These are phyloP conservation scores for Pseudopipra pipra DNA, from an alignment of 2,113 vertebrate species.

Conservation along the genomic window DNA sequence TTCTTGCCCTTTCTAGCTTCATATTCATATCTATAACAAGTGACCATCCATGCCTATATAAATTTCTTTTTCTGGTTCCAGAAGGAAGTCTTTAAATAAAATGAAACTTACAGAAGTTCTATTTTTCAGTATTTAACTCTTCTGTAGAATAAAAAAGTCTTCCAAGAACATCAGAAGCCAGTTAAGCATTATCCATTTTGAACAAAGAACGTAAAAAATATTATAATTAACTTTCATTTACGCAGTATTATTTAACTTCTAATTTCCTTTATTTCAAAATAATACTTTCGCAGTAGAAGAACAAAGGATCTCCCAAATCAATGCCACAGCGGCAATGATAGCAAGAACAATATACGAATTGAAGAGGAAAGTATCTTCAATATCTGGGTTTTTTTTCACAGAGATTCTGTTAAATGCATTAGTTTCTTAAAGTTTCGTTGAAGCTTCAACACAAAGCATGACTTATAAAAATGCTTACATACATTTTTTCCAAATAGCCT, in stretches of 20 bases:
- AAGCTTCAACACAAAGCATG: neutral
- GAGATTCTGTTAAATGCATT: neutral
- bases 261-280: neutral
- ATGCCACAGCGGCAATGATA: neutral
- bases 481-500: neutral
- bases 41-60: neutral
- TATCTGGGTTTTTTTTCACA: neutral
- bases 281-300: neutral
- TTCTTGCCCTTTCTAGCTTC: neutral
- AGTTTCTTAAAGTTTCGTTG: neutral
- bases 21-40: neutral
- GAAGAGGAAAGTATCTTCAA: neutral
- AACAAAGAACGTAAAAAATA: neutral
- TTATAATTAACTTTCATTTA: neutral
- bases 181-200: neutral
- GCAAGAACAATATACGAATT: neutral
- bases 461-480: neutral
- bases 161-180: neutral
- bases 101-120: neutral
- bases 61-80: neutral
- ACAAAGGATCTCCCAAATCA: neutral
- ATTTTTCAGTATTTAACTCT: neutral
- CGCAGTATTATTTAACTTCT: neutral
- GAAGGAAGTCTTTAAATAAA: constrained; percentile 11
- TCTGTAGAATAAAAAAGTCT: neutral